A percentile compares a stretch with the other conserved stretches of the same genome.
Evolutionary conservation across 2,888 invertebrate genomes (phyloP).

Genomic region (Chrysolina haemoptera): DNA sequence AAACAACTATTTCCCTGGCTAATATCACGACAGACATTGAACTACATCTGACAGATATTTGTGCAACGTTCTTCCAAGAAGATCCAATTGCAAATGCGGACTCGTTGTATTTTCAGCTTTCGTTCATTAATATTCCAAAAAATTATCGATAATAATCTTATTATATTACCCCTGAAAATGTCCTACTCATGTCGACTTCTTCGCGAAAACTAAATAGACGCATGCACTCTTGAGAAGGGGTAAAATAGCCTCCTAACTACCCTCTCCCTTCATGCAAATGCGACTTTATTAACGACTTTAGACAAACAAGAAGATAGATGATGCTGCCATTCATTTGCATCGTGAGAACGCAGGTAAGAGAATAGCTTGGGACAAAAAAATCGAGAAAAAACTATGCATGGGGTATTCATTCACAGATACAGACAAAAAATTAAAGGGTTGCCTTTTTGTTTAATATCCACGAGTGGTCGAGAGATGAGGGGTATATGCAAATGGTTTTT

Average conservation of each 20-base stretch:
- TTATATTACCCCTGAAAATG: no score
- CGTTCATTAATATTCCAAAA: no score
- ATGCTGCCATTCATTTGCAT: slow-evolving; percentile 47
- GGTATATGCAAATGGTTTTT: slow-evolving; percentile 49
- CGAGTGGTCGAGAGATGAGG: slow-evolving; percentile 43
- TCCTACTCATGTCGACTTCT: not conserved
- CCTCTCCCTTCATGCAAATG: slow-evolving; percentile 39
- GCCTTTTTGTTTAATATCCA: slow-evolving; percentile 47
- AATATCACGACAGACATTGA: no score
- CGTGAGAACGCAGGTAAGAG: slow-evolving; percentile 52
- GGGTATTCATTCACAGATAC: slow-evolving; percentile 41
- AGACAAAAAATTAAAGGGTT: slow-evolving; percentile 49
- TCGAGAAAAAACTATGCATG: slow-evolving; percentile 46
- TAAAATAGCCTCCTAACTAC: slow-evolving; percentile 30
- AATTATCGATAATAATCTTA: no score
- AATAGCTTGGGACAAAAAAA: slow-evolving; percentile 43
- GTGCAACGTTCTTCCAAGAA: no score
- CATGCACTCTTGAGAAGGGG: slow-evolving; percentile 28
- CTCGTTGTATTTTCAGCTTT: no score
- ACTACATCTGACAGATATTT: no score
- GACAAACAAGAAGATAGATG: slow-evolving; percentile 51
- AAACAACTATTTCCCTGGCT: no score
- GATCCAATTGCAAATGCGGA: no score
- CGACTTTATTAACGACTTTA: slow-evolving; percentile 51
- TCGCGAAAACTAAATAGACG: not conserved